Evolutionary conservation across 2,797 vertebrate genomes (phyloP).

Genomic region (Prionace glauca): DNA sequence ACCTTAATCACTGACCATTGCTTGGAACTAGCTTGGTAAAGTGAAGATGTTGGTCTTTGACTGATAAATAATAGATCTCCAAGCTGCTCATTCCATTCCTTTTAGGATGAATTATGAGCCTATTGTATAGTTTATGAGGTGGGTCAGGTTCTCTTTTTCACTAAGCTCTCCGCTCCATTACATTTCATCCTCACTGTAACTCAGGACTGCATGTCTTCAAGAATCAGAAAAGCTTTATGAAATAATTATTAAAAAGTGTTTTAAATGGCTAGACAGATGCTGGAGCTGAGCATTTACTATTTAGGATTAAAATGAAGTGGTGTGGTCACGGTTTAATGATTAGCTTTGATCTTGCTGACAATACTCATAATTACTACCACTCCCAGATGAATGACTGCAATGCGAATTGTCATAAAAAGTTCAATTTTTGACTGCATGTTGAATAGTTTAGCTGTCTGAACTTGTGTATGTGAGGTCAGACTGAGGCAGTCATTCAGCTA

Average conservation of each 20-base stretch:
- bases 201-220: conserved; percentile 4
- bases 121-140: conserved; percentile 41
- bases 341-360: conserved; percentile 4
- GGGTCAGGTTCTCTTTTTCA: conserved; percentile 38
- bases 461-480: not conserved
- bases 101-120: conserved; percentile 41
- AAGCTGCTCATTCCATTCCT: conserved; percentile 38
- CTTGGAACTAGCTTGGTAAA: conserved; percentile 30
- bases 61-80: conserved; percentile 41
- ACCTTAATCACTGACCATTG: conserved; percentile 38
- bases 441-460: not conserved
- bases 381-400: not conserved
- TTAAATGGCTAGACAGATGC: conserved; percentile 35
- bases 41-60: not conserved
- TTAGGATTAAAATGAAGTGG: conserved; percentile 31
- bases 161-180: conserved; percentile 38
- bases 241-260: conserved; percentile 47
- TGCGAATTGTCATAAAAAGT: not conserved
- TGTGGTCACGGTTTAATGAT: not conserved
- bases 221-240: not conserved
- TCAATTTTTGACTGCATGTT: not conserved
- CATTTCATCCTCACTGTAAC: conserved; percentile 31
- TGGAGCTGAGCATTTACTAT: conserved; percentile 25
- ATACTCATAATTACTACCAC: conserved; percentile 38
- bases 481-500: not conserved